Base-by-base conservation (phyloP, 2,113 vertebrate species). In the Trichechus manatus region DNA sequence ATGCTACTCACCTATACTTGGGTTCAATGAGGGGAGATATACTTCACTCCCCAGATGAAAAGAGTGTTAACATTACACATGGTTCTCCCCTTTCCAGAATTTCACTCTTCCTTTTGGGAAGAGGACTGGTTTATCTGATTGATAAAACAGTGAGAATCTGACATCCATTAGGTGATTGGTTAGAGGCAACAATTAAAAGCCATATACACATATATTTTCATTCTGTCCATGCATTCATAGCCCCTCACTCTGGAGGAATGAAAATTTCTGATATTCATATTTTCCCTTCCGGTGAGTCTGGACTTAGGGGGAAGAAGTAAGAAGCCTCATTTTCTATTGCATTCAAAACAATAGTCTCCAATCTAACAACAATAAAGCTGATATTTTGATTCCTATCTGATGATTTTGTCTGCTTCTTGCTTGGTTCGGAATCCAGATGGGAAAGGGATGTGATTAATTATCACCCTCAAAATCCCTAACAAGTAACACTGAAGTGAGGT, bases 361-460 rank as follows among this genome's bases (percentile, higher is more conserved):
- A 47, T 23, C 13, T 74, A 87, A 91, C 22, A 29, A 70, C 81
- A 93, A 59, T 84, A 82, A 94, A 88, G 59, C 74, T 88, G 88
- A 56, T 82, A 91, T 78, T 94, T 77, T 95, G 78, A 92, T 92
- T 29, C 29, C 59, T 42, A 81, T 33, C 31, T 44, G n/a, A 78
- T 61, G 23, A 29, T 1, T 44, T 14, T 87, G 66, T 92, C 10
- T 74, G 20, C 59, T 92, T 86, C n/a, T 97, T 85, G 22, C 42
- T 79, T 96, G 87, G 74, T 42, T 81, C 47, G 81, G 77, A 56
- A 94, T 85, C 59, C 93, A 93, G 82, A 91, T 50, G 85, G 91
- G 61, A 97, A 95, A 88, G 22, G 44, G 20, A 56, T 53, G 23
- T 93, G 82, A 96, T 94, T 92, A 92, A 97, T 96, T 97, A 82